phyloP scores from a whole-genome alignment of 2,888 invertebrate species.

The Aleiodes testaceus region DNA sequence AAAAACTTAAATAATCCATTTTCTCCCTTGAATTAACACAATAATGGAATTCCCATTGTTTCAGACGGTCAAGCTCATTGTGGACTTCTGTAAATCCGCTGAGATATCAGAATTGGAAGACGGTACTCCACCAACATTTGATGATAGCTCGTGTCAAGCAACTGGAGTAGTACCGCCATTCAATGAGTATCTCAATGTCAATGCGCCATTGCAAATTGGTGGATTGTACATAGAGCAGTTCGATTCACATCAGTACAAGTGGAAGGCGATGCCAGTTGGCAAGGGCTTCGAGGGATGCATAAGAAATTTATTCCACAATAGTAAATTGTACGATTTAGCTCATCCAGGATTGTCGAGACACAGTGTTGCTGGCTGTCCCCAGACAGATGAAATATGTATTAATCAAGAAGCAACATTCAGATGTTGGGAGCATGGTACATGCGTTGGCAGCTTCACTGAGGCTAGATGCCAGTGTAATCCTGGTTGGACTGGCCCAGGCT shows the following conservation, averaged over 20 bases:
- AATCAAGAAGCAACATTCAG: conserved; percentile 88
- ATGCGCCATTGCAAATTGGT: conserved; percentile 95
- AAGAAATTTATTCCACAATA: conserved; percentile 95
- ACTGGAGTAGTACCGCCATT: conserved; percentile 93
- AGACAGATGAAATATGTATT: conserved; percentile 93
- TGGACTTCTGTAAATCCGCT: conserved; percentile 94
- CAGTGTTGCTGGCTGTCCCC: conserved; percentile 92
- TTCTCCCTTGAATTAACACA: too few relatives aligned
- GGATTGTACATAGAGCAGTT: conserved; percentile 93
- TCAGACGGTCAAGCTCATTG: conserved; percentile 87
- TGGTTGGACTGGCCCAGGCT: conserved; percentile 94
- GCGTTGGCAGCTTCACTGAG: conserved; percentile 91
- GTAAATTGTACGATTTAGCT: conserved; percentile 95
- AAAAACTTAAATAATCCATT: too few relatives aligned
- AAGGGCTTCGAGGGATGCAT: conserved; percentile 97
- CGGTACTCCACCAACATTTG: conserved; percentile 90
- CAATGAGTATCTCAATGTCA: conserved; percentile 96
- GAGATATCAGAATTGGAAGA: conserved; percentile 92
- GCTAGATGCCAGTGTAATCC: conserved; percentile 95
- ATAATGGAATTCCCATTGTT: neutral
- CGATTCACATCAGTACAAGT: conserved; percentile 90
- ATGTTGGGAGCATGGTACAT: conserved; percentile 96
- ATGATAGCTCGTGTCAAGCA: conserved; percentile 92
- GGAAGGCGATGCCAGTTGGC: conserved; percentile 92
- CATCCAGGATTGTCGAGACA: conserved; percentile 91